Base-by-base conservation (phyloP, 92 coral and sea anemone genomes). In the Galaxea fascicularis region DNA sequence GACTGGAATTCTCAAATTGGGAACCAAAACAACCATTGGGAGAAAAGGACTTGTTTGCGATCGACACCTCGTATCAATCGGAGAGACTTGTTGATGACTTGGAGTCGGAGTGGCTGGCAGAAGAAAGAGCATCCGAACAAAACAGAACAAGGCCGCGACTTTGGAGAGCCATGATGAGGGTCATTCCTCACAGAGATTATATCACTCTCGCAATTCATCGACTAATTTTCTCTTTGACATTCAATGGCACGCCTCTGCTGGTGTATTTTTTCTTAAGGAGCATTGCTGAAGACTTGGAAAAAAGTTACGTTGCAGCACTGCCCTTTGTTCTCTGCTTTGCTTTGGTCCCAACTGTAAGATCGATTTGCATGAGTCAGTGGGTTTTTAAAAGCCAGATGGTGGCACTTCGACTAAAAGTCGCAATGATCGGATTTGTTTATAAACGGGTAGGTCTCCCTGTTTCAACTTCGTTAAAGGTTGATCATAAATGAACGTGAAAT, bases 121-220 rank as follows among this genome's bases (percentile, higher is more conserved):
- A 82, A 14, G 57, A 22, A 27, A 35, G 71, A 44, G n/a, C 29
- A n/a, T 70, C 70, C 64, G 58, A 28, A 28, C 57, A 35, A 9
- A 57, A 47, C 35, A 14, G 70, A 73, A 73, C 29, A 44, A 82
- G 71, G 47, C 78, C 86, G 57, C 77, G 78, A 26, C 49, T 82
- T 27, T 82, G 86, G 86, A 70, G 58, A 73, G 86, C 86, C 60
- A 73, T 73, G 77, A 56, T 82, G 71, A 71, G 59, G 53, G 18
- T 39, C 8, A 71, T 70, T 82, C n/a, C 86, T 53, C 0, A 17
- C 78, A 70, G 78, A 39, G 77, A 71, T 24, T 82, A 82, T 27
- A 11, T 58, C 67, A 29, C 12, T 59, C 1, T 82, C 15, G 60
- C 45, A 7, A 0, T 44, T 4, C 27, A 39, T 12, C 44, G 86